Percentiles rank a stretch among this genome's conserved stretches.
phyloP scores from a whole-genome alignment of 2,113 vertebrate genomes.

The Rhea pennata region DNA sequence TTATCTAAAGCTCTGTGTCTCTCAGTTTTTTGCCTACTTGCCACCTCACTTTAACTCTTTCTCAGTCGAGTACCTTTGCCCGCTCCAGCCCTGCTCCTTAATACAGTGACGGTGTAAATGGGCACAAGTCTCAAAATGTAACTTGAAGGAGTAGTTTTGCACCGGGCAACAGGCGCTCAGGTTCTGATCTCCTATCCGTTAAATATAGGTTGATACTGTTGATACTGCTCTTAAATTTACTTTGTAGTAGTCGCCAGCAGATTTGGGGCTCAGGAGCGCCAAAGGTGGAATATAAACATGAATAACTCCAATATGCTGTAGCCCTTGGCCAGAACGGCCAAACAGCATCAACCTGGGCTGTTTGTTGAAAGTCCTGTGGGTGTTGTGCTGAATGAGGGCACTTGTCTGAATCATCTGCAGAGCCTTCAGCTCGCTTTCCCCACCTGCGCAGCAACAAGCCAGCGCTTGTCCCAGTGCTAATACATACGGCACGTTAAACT shows the following conservation, averaged over 20 bases:
- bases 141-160: not conserved
- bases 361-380: not conserved
- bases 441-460: not conserved
- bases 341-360: not conserved
- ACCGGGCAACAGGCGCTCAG: accelerated
- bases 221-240: not conserved
- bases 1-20: not conserved
- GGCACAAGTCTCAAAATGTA: not conserved
- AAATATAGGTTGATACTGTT: not conserved
- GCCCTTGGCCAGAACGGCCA: not conserved
- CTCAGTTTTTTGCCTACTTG: not conserved
- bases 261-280: not conserved
- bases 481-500: not conserved
- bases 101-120: not conserved
- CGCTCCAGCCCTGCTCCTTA: accelerated
- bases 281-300: not conserved
- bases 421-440: not conserved
- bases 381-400: not conserved
- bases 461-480: not conserved
- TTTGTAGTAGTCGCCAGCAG: not conserved
- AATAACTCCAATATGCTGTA: not conserved
- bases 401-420: not conserved
- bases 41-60: not conserved
- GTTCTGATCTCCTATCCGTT: not conserved
- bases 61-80: not conserved